Evolutionary conservation across 2,113 vertebrate species (phyloP), one percentile per base, ranked within the genome.

Genomic region (Aspidoscelis tigris): DNA sequence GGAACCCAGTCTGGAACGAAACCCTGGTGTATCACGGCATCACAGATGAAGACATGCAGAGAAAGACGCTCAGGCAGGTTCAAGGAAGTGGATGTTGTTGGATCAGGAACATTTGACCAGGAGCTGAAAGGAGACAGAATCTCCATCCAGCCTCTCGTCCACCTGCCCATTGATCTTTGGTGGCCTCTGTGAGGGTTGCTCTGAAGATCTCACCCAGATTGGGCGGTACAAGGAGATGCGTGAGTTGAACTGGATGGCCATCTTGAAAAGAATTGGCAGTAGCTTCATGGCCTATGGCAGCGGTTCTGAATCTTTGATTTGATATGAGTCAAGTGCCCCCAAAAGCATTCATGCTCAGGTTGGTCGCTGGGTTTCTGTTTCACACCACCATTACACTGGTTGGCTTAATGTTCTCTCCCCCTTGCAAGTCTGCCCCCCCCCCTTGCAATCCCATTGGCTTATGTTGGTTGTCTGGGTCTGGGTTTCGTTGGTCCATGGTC

Each of bases 1-100:
- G 98, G n/a, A 99, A 99, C 91, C 99, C 99, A 0, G 33, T 93
- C 72, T 99, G 99, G 99, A 99, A 97, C 0, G 99, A 99, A 94
- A 97, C 96, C 0, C 96, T 99, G 55, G 97, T 98, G 73, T 99
- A 99, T 80, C 98, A 99, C 0, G 99, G 99, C 89, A 97, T 99
- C 92, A 98, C 98, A 0, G 97, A 98, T 0, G 98, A 99, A 72
- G 99, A 99, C 95, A 98, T 99, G 98, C 98, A 98, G 90, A 97
- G 98, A 77, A 99, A 99, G 93, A 99, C 98, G 3, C 97, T 99
- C 89, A 97, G 99, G 99, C 96, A 47, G 53, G 87, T 0, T 4
- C 11, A 0, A 26, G 43, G 80, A 0, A 0, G 11, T 20, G 20
- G 1, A 8, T 9, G 26, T 7, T 2, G 14, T 20, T 72, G 39